Evolutionary conservation across 2,888 invertebrate species (phyloP).

Genomic region (Druceiella hillmani): DNA sequence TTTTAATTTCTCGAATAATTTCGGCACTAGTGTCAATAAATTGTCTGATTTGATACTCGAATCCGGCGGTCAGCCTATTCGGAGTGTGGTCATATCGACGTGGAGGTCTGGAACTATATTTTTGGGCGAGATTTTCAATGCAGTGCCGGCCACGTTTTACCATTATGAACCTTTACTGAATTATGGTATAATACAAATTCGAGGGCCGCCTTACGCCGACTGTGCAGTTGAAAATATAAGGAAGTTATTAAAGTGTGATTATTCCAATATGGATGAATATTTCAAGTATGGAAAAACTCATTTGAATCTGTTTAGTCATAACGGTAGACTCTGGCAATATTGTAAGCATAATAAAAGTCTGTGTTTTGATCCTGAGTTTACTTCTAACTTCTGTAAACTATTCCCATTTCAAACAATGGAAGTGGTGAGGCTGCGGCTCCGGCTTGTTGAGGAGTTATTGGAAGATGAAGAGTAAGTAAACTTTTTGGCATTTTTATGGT

Average conservation of each 20-base stretch:
- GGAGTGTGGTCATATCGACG: conserved; percentile 77
- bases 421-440: conserved; percentile 71
- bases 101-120: conserved; percentile 92
- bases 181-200: conserved; percentile 76
- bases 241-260: conserved; percentile 72
- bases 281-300: conserved; percentile 72
- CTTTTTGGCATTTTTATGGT: no score
- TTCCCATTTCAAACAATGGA: conserved; percentile 90
- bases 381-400: conserved; percentile 71
- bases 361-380: conserved; percentile 56
- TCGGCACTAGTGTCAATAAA: conserved; percentile 40
- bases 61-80: conserved; percentile 64
- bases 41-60: conserved; percentile 65
- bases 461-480: conserved; percentile 62
- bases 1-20: conserved; percentile 32
- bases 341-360: conserved; percentile 57
- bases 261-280: conserved; percentile 67
- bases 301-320: conserved; percentile 78
- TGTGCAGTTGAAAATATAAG: conserved; percentile 63
- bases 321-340: conserved; percentile 76
- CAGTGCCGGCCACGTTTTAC: conserved; percentile 82
- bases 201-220: conserved; percentile 65
- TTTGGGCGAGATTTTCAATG: conserved; percentile 76
- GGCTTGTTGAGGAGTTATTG: conserved; percentile 65
- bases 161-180: conserved; percentile 86